Base-by-base conservation (phyloP, 2,797 vertebrate genomes). In the Columba guinea region DNA sequence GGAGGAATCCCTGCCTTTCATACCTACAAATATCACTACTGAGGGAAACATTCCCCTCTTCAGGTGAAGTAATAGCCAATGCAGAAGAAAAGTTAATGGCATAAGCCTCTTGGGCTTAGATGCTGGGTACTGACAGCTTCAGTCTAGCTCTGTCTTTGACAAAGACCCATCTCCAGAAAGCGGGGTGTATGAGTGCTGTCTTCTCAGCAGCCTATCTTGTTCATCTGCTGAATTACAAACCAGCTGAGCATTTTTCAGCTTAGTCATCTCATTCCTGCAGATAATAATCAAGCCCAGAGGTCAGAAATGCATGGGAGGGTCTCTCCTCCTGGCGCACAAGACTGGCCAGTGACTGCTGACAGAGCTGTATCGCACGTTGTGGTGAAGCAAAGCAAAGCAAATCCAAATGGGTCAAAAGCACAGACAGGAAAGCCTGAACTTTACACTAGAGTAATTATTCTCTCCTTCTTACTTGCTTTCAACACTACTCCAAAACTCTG, bases 221-320 rank as follows among this genome's bases (percentile, higher is more conserved):
- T 86, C 63, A 64, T 34, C 35, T 77, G 55, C 74, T 60, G 41
- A 79, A 74, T 70, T 76, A 59, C 4, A 3, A 82, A 79, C 23
- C 44, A 76, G 39, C 4, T 67, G 56, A 93, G 12, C 19, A 28
- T 17, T 64, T 86, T 90, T 70, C 67, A 91, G 74, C 55, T 88
- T 84, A 94, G 56, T 95, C 76, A 89, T 91, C 80, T 94, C 74
- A 91, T 96, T 96, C 83, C 49, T 94, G 39, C 20, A 78, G 67
- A 88, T 85, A 92, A 55, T 60, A 78, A 93, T 78, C 95, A 94
- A 94, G 53, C n/a, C 65, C 60, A 82, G 76, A 84, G 63, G 79
- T 94, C 77, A 91, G 49, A 84, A 78, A 78, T 8, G 13, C 37
- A 35, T 62, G 74, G 48, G 74, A 95, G 32, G 56, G 23, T 94